These are phyloP conservation scores for Gnatocerus cornutus DNA, from an alignment of 2,888 invertebrate genomes.

Conservation along the genomic window DNA sequence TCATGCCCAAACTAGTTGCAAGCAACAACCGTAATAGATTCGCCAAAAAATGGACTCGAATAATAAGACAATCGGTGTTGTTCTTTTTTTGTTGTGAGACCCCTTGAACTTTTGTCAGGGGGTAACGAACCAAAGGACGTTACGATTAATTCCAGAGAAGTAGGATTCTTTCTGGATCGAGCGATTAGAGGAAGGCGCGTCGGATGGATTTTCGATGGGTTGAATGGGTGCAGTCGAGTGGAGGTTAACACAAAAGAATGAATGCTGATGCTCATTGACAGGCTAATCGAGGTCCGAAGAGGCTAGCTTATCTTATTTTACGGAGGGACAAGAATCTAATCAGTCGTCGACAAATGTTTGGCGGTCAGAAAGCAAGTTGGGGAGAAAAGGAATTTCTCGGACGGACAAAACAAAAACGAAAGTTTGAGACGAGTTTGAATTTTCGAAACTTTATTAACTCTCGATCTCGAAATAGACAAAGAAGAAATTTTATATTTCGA, in stretches of 20 bases:
- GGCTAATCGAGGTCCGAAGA: conserved; percentile 60
- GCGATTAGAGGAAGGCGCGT: conserved; percentile 48
- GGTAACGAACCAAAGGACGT: conserved; percentile 38
- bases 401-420: background rate
- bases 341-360: conserved; percentile 37
- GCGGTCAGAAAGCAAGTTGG: conserved; percentile 3
- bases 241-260: conserved; percentile 60
- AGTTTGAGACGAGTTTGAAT: too few relatives aligned
- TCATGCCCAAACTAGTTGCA: conserved; percentile 29
- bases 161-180: conserved; percentile 8
- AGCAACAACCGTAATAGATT: conserved; percentile 42
- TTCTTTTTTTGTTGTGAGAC: conserved; percentile 33
- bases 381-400: background rate
- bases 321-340: conserved; percentile 21
- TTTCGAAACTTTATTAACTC: too few relatives aligned
- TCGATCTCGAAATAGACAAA: too few relatives aligned
- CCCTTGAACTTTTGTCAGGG: conserved; percentile 33
- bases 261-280: conserved; percentile 65
- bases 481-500: too few relatives aligned
- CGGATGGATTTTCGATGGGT: conserved; percentile 57
- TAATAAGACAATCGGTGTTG: conserved; percentile 37
- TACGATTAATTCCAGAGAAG: conserved; percentile 33
- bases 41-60: conserved; percentile 9
- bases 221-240: conserved; percentile 60
- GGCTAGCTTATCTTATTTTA: conserved; percentile 15